Base-by-base conservation (phyloP, 2,888 invertebrate genomes). In the Aphidius colemani region DNA sequence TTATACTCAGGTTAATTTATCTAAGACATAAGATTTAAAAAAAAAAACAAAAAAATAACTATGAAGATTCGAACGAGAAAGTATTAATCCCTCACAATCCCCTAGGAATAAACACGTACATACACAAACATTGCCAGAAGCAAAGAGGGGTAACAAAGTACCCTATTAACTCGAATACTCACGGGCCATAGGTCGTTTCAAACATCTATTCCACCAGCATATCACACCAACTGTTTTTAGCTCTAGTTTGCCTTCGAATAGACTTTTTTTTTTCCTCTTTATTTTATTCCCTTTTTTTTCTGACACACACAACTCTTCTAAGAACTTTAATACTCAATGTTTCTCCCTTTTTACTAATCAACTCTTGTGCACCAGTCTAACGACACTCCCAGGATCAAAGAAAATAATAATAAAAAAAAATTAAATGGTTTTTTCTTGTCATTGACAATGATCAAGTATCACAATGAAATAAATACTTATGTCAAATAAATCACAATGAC, bases 11-110 rank as follows among this genome's bases (percentile, higher is more conserved):
- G 51, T 39, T 30, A 45, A 39, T 53, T 46, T 40, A 40, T 63
- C 44, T 46, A 65, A 43, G 59, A 11, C 61, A 66, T 53, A 5
- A 55, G 58, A 59, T 61, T 59, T 59, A 57, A 44, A 43, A 11
- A 55, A 44, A 61, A 61, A 50, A 67, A 67, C 65, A 61, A 55
- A 58, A 60, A 59, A 65, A 68, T 65, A 67, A 63, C 68, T 67
- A 68, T 70, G 70, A 70, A 70, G 70, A 71, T 74, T 72, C 71
- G 69, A 72, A 75, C 72, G 69, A 74, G 77, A 73, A 78, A 78
- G 75, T 72, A 75, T 75, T 74, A 74, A 73, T 77, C 69, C 70
- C 68, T 64, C 53, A 59, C 68, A 70, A 73, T 74, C 71, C 68
- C 72, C 70, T 59, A 61, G 68, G 70, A 71, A 72, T 69, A 67